Base-by-base conservation (phyloP, 37 sponge, comb jelly and placozoan species). In the Ianthella basta region DNA sequence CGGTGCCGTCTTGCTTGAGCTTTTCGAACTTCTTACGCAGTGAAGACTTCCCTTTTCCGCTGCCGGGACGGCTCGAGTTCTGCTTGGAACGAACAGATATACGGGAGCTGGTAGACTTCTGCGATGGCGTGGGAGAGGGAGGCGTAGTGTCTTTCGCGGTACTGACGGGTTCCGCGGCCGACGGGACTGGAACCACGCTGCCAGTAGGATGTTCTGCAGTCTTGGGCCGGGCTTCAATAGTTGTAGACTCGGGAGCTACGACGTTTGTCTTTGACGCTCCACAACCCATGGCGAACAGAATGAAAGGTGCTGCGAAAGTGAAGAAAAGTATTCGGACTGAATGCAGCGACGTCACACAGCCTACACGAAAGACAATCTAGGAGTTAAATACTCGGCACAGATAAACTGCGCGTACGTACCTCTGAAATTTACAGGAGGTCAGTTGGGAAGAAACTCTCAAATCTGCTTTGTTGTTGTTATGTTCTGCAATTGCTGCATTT, bases 191-290 rank as follows among this genome's bases (percentile, higher is more conserved):
- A 4, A 14, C 81, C n/a, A 6, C 6, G 37, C 63, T 80, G 10
- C 5, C 5, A 1, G 66, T 23, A 33, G 2, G 24, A 5, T 66
- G 29, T 53, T 1, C 6, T 40, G 1, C 15, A 13, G n/a, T 50
- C 24, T 36, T 24, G 35, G 78, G 78, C 2, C 78, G 79, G 72
- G 36, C 53, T 6, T 63, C 57, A 29, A 83, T 69, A 32, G 84
- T 83, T 34, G 30, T 38, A 24, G 84, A 53, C 40, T 75, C 38
- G 6, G 78, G 78, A n/a, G 78, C 78, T 25, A 75, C 78, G 2
- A 75, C 78, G 37, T 75, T 69, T 33, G 63, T 25, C 39, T 35
- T 66, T 3, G 84, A 83, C 36, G 72, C 35, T 33, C 84, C 84
- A 41, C 84, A 83, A 66, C 84, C 84, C 84, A 83, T 83, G 1